phyloP scores from a whole-genome alignment of 2,797 vertebrate species.

The Erethizon dorsatum region DNA sequence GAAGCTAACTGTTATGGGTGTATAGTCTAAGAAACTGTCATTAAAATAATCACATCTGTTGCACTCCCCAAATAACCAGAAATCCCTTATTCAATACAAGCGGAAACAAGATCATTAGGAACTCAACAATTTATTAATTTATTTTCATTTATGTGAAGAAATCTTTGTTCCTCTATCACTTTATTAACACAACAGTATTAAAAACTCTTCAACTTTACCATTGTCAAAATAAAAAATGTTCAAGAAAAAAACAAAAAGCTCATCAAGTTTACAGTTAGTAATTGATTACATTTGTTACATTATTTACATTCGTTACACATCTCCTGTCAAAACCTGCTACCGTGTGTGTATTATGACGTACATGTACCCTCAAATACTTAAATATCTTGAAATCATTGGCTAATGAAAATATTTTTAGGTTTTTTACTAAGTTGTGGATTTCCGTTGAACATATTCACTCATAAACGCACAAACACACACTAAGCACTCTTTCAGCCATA shows the following conservation, averaged over 20 bases:
- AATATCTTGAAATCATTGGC: background rate
- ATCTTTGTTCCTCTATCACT: background rate
- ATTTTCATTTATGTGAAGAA: background rate
- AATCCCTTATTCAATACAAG: background rate
- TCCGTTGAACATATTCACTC: background rate
- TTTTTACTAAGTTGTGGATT: background rate
- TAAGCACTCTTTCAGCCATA: background rate
- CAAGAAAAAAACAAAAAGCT: background rate
- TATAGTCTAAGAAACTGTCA: background rate
- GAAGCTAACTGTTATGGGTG: background rate
- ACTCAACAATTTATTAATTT: background rate
- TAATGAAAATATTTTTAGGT: background rate
- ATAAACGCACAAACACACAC: background rate
- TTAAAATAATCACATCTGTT: background rate
- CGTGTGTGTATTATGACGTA: background rate
- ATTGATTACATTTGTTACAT: background rate
- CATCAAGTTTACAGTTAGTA: background rate
- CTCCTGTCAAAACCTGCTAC: background rate
- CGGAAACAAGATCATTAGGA: background rate
- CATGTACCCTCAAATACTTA: background rate
- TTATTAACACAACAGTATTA: background rate
- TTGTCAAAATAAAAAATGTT: slow-evolving; percentile 28
- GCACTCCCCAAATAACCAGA: background rate
- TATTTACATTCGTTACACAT: background rate
- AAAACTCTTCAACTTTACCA: background rate